Conservation (phyloP, 2,888 invertebrate genomes). For the Miltochrista miniata region DNA sequence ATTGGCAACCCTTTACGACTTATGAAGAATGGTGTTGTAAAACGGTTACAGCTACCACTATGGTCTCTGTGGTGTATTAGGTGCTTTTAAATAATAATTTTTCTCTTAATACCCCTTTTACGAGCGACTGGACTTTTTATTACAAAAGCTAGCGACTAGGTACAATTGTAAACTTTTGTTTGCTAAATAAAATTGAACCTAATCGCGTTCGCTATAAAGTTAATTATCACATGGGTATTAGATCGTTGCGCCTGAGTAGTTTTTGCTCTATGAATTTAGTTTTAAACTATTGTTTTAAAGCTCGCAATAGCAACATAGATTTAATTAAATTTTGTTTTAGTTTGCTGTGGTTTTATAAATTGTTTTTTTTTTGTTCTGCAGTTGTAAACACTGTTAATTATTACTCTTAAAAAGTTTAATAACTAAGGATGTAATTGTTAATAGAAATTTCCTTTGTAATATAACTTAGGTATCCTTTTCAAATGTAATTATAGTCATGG, state of each 20-base stretch:
- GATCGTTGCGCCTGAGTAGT: neutral
- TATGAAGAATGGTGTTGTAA: constrained; percentile 35
- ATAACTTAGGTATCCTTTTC: no score
- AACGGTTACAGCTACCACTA: constrained; percentile 43
- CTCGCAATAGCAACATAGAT: neutral
- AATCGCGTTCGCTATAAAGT: neutral
- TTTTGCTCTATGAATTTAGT: neutral
- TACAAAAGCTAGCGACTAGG: constrained; percentile 1
- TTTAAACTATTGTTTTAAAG: neutral
- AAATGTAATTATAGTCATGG: no score
- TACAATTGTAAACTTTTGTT: neutral
- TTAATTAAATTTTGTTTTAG: neutral
- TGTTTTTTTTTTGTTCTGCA: neutral
- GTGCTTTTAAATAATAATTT: constrained; percentile 37
- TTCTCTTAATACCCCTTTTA: constrained; percentile 33
- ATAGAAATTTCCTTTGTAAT: no score
- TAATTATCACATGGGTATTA: neutral
- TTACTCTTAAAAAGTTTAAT: neutral
- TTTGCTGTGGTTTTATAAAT: neutral
- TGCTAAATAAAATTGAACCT: neutral
- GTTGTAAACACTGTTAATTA: neutral
- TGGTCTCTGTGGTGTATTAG: constrained; percentile 36
- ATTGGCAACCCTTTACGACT: constrained; percentile 32
- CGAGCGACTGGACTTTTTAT: constrained; percentile 22
- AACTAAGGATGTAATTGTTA: no score